Conservation (phyloP, 1,140 invertebrate genomes). For the Hyposmocoma kahamanoa region DNA sequence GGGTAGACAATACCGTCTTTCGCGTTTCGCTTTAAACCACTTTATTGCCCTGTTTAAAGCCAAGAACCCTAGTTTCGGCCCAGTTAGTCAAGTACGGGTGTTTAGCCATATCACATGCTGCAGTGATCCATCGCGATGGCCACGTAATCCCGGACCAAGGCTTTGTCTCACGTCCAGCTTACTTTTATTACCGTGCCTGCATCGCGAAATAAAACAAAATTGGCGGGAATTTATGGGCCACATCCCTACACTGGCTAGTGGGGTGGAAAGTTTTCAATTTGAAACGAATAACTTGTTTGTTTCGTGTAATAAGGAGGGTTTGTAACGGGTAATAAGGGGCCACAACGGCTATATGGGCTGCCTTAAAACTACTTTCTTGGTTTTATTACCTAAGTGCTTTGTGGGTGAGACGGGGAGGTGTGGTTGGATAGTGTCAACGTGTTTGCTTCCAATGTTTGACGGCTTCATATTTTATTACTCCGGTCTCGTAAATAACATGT, state of each 20-base stretch:
- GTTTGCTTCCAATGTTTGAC: too few relatives aligned
- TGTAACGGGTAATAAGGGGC: slow-evolving; percentile 62
- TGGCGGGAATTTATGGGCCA: slow-evolving; percentile 70
- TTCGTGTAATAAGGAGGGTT: slow-evolving; percentile 67
- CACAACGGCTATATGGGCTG: slow-evolving; percentile 61
- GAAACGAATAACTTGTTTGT: slow-evolving; percentile 72
- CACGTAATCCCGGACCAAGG: slow-evolving; percentile 61
- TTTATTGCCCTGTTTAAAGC: too few relatives aligned
- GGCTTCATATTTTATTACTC: too few relatives aligned
- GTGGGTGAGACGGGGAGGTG: slow-evolving; percentile 43
- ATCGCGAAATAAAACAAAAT: slow-evolving; percentile 73
- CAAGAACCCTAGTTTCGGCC: too few relatives aligned
- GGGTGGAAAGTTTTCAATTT: slow-evolving; percentile 73
- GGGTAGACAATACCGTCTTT: too few relatives aligned
- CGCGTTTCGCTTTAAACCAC: too few relatives aligned
- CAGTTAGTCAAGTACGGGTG: slow-evolving; percentile 52
- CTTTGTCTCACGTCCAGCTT: slow-evolving; percentile 70
- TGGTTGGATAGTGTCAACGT: slow-evolving; percentile 24
- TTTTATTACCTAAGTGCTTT: slow-evolving; percentile 66
- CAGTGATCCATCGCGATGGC: slow-evolving; percentile 64
- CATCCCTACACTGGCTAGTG: slow-evolving; percentile 62
- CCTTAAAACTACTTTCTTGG: slow-evolving; percentile 69
- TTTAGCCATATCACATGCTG: slow-evolving; percentile 59
- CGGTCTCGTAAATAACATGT: too few relatives aligned
- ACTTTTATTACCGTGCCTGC: slow-evolving; percentile 71